phyloP scores from a whole-genome alignment of 1,140 invertebrate genomes.

The Helicoverpa zea region DNA sequence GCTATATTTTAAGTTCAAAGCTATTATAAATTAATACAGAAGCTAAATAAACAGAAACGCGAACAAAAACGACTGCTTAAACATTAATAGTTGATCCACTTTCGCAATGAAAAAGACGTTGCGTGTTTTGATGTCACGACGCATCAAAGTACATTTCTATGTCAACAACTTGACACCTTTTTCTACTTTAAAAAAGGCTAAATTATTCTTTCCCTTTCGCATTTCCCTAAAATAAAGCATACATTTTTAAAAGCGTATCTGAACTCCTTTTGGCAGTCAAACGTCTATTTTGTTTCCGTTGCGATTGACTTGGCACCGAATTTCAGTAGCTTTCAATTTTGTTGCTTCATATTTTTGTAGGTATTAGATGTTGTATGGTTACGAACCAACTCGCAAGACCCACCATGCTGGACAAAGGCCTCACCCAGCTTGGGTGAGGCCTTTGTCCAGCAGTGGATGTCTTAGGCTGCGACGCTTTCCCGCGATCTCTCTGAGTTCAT shows the following conservation, averaged over 20 bases:
- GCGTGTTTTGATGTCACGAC: background rate
- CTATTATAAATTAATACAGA: too few relatives aligned
- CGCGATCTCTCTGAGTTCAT: too few relatives aligned
- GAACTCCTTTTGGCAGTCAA: background rate
- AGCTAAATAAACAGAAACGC: too few relatives aligned
- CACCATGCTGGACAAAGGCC: too few relatives aligned
- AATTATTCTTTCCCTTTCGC: background rate
- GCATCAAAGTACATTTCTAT: background rate
- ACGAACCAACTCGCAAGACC: too few relatives aligned
- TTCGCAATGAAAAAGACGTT: conserved; percentile 5
- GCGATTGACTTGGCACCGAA: conserved; percentile 4
- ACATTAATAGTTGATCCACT: conserved; percentile 2
- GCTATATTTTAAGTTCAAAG: too few relatives aligned
- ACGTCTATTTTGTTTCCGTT: conserved; percentile 8
- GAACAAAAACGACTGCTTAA: background rate
- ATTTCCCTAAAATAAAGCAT: conserved; percentile 5
- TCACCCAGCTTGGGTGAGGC: too few relatives aligned
- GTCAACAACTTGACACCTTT: conserved; percentile 14
- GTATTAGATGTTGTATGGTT: background rate
- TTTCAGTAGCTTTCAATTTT: background rate
- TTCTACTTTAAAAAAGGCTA: conserved; percentile 13
- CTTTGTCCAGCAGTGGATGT: too few relatives aligned
- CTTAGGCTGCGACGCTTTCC: too few relatives aligned
- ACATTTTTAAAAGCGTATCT: conserved; percentile 23
- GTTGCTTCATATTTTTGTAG: background rate